phyloP scores from a whole-genome alignment of 1,140 invertebrate genomes.

The Tetranychus urticae region DNA sequence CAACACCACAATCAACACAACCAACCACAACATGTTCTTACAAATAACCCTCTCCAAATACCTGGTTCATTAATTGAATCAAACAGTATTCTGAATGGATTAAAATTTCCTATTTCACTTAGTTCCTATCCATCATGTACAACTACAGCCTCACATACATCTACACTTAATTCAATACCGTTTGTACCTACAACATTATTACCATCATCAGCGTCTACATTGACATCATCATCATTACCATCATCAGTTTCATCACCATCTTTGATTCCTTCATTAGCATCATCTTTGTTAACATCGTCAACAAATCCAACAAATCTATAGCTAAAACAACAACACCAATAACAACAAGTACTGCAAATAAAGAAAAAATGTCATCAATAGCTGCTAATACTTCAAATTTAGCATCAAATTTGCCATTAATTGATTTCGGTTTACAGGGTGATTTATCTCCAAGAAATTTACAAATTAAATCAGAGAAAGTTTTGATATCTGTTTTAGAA shows the following conservation, averaged over 20 bases:
- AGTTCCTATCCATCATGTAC: slow-evolving; percentile 5
- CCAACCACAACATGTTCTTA: no score
- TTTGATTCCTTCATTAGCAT: background rate
- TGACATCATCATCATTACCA: background rate
- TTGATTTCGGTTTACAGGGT: slow-evolving; percentile 3
- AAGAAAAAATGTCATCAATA: no score
- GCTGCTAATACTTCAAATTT: background rate
- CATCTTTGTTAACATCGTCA: background rate
- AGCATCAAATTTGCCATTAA: background rate
- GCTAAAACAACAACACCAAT: background rate
- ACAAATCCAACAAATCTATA: no score
- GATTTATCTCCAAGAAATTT: slow-evolving; percentile 2
- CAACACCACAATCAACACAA: no score
- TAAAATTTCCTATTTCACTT: slow-evolving; percentile 1
- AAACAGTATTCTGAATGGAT: background rate
- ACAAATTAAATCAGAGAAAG: slow-evolving; percentile 19
- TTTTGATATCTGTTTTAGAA: slow-evolving; percentile 22
- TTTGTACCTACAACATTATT: background rate
- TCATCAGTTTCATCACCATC: background rate
- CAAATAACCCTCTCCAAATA: no score
- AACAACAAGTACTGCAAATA: background rate
- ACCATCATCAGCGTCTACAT: background rate
- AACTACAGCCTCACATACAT: background rate
- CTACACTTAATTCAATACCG: background rate
- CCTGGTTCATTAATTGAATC: background rate